Evolutionary conservation across 2,797 vertebrate genomes (phyloP), one percentile per base, ranked within the genome.

Genomic region (Eurystomus glaucurus): DNA sequence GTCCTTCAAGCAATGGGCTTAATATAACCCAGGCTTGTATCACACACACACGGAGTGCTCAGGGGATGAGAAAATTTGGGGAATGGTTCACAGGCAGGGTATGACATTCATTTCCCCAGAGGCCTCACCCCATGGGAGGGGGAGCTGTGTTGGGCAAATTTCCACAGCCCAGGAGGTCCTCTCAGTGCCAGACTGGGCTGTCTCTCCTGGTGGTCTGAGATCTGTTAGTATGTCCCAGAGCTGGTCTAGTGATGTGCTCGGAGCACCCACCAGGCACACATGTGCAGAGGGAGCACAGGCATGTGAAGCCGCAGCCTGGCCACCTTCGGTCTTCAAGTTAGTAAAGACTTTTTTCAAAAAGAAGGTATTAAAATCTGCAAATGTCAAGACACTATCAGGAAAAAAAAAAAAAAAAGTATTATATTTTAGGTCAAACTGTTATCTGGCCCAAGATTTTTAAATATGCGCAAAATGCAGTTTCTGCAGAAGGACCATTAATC

Each of bases 361-460:
- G 11, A 19, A 39, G 12, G 14, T 19, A 57, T n/a, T 60, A 29
- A 77, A 89, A 57, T 0, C 3, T 33, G 69, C 0, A 45, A 50
- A 62, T 39, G 52, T 64, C 18, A 10, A 37, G 68, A 22, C 33
- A 1, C 3, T 18, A 31, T 29, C 35, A 77, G 48, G 11, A 33
- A 28, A 71, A 54, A 39, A 22, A 20, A 20, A 35, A 29, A 25
- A 0, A 8, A 87, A 66, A 20, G 21, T 77, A 68, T 71, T 92
- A 12, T 70, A 46, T 92, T 82, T 96, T 79, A 87, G 83, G 90
- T 94, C 92, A 85, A 88, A 89, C 46, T 79, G 90, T 95, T 96
- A 94, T 92, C 92, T 87, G 80, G 58, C 78, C 81, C 75, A 82
- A 94, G 94, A 90, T 84, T 95, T 94, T 96, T 88, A 96, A 96